Conservation (phyloP, 1,140 invertebrate genomes). For the Druon quercuslanigerum region DNA sequence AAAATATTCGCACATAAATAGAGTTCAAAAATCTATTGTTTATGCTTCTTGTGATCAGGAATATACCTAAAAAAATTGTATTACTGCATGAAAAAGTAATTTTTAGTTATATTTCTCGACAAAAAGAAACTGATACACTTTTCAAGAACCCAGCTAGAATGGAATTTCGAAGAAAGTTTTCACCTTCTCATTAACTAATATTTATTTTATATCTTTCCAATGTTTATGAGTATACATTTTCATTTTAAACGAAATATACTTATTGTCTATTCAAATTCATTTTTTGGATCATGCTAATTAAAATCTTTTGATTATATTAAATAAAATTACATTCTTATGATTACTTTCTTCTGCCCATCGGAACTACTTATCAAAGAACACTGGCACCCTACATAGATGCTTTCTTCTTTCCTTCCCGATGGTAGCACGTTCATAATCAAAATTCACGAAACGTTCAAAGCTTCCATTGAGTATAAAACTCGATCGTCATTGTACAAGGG, state of each 20-base stretch:
- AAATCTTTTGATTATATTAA: not conserved
- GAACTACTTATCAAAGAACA: conserved; percentile 40
- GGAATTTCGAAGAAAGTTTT: conserved; percentile 40
- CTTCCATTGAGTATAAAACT: conserved; percentile 70
- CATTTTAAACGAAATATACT: too few species aligned
- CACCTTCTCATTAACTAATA: not conserved
- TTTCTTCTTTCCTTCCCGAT: conserved; percentile 68
- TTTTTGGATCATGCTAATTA: too few species aligned
- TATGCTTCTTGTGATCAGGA: too few species aligned
- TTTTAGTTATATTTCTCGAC: too few species aligned
- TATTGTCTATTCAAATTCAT: too few species aligned
- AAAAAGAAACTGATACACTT: too few species aligned
- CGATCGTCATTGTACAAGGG: conserved; percentile 56
- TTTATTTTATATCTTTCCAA: not conserved
- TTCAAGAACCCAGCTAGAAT: not conserved
- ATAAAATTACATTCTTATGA: not conserved
- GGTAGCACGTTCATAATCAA: conserved; percentile 67
- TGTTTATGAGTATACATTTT: too few species aligned
- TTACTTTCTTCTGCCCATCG: not conserved
- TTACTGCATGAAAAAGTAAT: not conserved
- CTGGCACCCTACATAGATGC: conserved; percentile 69
- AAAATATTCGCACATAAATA: too few species aligned
- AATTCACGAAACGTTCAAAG: conserved; percentile 65
- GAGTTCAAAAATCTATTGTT: too few species aligned
- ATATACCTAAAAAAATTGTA: too few species aligned